Percentiles rank a stretch among this genome's conserved stretches.
Evolutionary conservation across 1,140 invertebrate species (phyloP).

Genomic region (Monochamus saltuarius): DNA sequence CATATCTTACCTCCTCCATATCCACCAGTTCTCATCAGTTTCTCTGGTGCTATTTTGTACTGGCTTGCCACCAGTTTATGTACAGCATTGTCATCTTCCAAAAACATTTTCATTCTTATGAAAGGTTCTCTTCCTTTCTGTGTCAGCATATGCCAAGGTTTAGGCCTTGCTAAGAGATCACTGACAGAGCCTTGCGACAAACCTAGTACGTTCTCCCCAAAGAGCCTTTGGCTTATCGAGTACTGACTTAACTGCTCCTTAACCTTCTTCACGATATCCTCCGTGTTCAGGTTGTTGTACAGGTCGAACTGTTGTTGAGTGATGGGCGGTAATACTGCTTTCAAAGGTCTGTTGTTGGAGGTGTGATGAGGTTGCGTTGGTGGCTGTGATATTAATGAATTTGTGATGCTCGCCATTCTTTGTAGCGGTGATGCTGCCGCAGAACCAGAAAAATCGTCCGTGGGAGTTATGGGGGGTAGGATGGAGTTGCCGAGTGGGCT

Average conservation of each 20-base stretch:
- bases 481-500: constrained; percentile 80
- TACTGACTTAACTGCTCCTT: constrained; percentile 98
- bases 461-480: constrained; percentile 75
- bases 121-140: constrained; percentile 96
- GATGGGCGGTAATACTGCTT: constrained; percentile 95
- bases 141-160: constrained; percentile 97
- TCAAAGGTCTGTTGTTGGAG: constrained; percentile 81
- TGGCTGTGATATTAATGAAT: constrained; percentile 91
- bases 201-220: constrained; percentile 96
- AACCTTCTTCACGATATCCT: constrained; percentile 96
- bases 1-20: constrained; percentile 68
- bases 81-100: constrained; percentile 95
- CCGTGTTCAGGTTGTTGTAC: constrained; percentile 97
- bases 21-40: constrained; percentile 91
- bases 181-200: constrained; percentile 95
- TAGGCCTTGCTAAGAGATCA: constrained; percentile 90
- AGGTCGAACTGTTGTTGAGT: constrained; percentile 99
- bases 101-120: constrained; percentile 97
- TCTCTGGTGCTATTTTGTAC: constrained; percentile 96
- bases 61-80: constrained; percentile 95
- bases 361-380: constrained; percentile 79
- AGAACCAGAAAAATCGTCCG: constrained; percentile 74
- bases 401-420: constrained; percentile 96
- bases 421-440: constrained; percentile 89
- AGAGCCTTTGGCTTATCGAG: constrained; percentile 96